phyloP scores from a whole-genome alignment of 2,888 invertebrate species.

The Danaus chrysippus region DNA sequence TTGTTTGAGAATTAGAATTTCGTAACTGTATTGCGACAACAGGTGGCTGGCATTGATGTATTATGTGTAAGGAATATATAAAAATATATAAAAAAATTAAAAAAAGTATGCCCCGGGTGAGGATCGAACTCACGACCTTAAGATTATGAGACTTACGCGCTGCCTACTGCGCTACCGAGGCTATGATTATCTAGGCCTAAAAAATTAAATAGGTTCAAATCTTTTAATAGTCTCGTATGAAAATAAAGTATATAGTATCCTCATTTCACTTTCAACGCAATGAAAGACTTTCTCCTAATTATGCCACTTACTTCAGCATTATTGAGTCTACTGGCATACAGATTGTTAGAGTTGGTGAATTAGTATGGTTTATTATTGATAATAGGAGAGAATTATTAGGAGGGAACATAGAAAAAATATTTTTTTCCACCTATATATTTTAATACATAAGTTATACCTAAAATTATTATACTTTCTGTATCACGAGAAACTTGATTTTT shows the following conservation, averaged over 20 bases:
- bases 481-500: too few relatives aligned
- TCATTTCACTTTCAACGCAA: constrained; percentile 8
- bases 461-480: too few relatives aligned
- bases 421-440: neutral
- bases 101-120: constrained; percentile 83
- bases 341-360: neutral
- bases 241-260: neutral
- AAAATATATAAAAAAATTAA: constrained; percentile 40
- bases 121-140: constrained; percentile 98
- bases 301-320: constrained; percentile 14
- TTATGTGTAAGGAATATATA: constrained; percentile 11
- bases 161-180: constrained; percentile 93
- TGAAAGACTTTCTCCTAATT: constrained; percentile 26
- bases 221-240: neutral
- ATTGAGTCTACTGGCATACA: constrained; percentile 10
- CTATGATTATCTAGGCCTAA: constrained; percentile 38
- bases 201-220: neutral
- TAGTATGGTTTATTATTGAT: neutral
- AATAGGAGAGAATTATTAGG: neutral
- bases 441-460: neutral
- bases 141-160: constrained; percentile 95
- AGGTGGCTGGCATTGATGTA: constrained; percentile 20
- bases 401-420: neutral
- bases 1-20: constrained; percentile 33
- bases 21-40: constrained; percentile 25